Evolutionary conservation across 2,113 vertebrate species (phyloP).

Genomic region (Prunella fulvescens): DNA sequence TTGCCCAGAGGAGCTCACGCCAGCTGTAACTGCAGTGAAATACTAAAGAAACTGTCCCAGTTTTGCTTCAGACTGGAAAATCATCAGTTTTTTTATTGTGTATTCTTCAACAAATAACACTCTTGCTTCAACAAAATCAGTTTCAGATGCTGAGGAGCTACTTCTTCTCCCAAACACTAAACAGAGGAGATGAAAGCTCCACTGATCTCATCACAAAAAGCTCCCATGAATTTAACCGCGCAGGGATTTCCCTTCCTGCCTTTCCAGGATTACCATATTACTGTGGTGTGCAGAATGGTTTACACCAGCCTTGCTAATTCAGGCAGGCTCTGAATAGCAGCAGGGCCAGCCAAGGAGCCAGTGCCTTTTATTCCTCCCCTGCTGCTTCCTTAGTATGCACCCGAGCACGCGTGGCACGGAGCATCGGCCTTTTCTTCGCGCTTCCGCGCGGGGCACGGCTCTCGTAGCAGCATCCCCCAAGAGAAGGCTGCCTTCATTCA

Average conservation of each 20-base stretch:
- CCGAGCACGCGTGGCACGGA: background rate
- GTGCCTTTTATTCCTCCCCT: background rate
- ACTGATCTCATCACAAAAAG: background rate
- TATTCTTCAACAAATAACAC: background rate
- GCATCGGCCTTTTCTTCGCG: background rate
- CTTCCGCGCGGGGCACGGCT: background rate
- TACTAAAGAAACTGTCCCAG: background rate
- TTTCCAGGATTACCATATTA: background rate
- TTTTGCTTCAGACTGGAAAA: background rate
- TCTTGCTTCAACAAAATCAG: background rate
- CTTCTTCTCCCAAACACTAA: background rate
- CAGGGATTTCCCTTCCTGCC: background rate
- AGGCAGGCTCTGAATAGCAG: background rate
- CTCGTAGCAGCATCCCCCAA: background rate
- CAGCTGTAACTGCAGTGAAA: background rate
- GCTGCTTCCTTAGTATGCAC: conserved; percentile 19
- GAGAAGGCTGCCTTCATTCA: conserved; percentile 18
- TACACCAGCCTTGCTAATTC: background rate
- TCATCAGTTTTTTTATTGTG: background rate
- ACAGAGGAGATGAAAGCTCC: background rate
- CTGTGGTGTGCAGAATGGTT: background rate
- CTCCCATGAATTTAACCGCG: accelerated
- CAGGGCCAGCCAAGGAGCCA: background rate
- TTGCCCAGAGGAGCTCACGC: background rate
- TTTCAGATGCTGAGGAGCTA: background rate